These are phyloP conservation scores for Cyrtonyx montezumae DNA, from an alignment of 2,113 vertebrate genomes.

Conservation along the genomic window DNA sequence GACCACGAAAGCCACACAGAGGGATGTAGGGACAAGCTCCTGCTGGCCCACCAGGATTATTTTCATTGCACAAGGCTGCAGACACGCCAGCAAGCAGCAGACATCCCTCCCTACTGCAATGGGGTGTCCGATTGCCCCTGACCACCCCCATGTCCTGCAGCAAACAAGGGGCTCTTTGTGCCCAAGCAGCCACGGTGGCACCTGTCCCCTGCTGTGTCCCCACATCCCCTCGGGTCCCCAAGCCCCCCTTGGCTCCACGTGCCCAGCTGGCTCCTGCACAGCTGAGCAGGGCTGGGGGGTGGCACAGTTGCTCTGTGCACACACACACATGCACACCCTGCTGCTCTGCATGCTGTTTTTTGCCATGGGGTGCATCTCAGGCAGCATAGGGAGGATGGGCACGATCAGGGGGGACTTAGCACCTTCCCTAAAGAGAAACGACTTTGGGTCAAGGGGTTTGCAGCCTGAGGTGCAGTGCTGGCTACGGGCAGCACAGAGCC, in stretches of 20 bases:
- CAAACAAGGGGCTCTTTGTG: conserved; percentile 69
- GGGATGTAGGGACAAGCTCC: neutral
- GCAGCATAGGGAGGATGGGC: neutral
- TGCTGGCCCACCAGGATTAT: rapidly evolving
- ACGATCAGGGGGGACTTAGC: no score
- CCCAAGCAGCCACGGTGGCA: conserved; percentile 55
- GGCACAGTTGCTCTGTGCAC: conserved; percentile 43
- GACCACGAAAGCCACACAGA: rapidly evolving
- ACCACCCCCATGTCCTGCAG: neutral
- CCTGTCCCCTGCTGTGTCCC: conserved; percentile 57
- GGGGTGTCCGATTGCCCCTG: neutral
- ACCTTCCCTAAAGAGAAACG: no score
- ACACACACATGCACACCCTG: neutral
- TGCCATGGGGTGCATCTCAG: neutral
- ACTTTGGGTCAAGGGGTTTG: no score
- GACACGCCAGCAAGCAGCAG: neutral
- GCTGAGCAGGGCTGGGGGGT: neutral
- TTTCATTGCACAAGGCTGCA: neutral
- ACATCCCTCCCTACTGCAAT: neutral
- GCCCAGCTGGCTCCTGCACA: neutral
- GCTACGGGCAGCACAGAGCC: neutral
- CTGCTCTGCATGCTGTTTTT: neutral
- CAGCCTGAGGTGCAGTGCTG: no score
- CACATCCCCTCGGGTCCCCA: conserved; percentile 1
- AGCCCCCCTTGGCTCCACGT: conserved; percentile 45